These are phyloP conservation scores for Pteruthius melanotis DNA, from an alignment of 2,113 vertebrate species.

Conservation along the genomic window DNA sequence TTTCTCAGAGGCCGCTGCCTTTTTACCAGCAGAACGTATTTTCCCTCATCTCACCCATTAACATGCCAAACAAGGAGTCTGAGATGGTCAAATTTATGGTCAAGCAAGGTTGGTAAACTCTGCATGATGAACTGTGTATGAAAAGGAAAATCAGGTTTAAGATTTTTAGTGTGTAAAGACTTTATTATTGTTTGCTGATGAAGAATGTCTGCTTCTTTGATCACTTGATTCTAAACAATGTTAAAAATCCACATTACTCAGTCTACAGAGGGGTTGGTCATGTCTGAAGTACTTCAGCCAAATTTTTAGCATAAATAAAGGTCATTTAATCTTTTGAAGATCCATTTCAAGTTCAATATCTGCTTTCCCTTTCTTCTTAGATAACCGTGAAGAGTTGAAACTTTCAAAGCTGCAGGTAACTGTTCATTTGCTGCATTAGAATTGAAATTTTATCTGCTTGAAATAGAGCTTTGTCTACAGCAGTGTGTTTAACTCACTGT, in stretches of 20 bases:
- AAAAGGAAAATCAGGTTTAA: not conserved
- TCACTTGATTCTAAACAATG: not conserved
- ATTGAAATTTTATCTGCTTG: not conserved
- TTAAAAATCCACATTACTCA: not conserved
- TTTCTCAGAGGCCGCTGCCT: not conserved
- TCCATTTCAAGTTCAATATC: not conserved
- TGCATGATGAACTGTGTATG: not conserved
- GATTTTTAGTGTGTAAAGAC: not conserved
- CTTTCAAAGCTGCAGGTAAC: conserved; percentile 83
- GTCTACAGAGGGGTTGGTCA: not conserved
- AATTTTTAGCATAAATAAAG: not conserved
- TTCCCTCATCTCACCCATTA: conserved; percentile 81
- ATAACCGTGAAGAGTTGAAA: conserved; percentile 83
- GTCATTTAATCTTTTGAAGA: not conserved
- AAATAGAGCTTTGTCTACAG: not conserved
- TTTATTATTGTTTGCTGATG: not conserved
- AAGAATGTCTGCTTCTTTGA: not conserved
- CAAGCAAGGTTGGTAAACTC: conserved; percentile 76
- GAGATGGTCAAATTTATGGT: conserved; percentile 80
- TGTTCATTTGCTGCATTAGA: not conserved
- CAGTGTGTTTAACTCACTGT: not conserved
- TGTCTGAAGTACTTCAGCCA: not conserved
- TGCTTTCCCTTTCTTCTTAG: conserved; percentile 24
- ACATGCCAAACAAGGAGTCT: conserved; percentile 75
- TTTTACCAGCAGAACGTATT: conserved; percentile 85